These are phyloP conservation scores for Eidolon dupreanum DNA, from an alignment of 2,797 vertebrate genomes.

Conservation along the genomic window DNA sequence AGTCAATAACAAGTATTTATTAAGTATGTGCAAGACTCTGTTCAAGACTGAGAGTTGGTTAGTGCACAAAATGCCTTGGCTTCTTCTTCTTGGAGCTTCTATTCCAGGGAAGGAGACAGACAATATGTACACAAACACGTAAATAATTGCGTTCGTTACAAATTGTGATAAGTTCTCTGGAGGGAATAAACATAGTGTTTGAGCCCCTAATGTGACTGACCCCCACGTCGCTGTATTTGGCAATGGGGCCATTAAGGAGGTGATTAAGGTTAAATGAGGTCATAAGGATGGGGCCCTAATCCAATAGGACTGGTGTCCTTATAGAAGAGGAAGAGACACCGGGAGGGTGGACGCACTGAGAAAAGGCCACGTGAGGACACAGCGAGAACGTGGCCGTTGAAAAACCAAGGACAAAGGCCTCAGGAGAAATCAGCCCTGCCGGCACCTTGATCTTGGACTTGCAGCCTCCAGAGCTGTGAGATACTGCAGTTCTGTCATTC, in stretches of 20 bases:
- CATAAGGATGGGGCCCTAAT: background rate
- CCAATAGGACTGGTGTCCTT: background rate
- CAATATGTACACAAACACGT: background rate
- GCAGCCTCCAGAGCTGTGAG: background rate
- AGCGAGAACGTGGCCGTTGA: accelerated
- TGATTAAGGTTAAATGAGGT: background rate
- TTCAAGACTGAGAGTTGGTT: background rate
- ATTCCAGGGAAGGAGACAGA: background rate
- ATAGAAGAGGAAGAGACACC: background rate
- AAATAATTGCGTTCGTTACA: background rate
- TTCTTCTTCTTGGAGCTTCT: background rate
- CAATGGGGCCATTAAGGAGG: background rate
- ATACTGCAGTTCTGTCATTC: background rate
- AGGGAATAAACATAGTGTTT: background rate
- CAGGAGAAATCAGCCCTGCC: background rate
- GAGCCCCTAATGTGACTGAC: background rate
- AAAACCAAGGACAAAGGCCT: background rate
- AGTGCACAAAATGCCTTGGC: too few relatives aligned
- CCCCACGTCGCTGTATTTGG: background rate
- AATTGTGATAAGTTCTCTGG: background rate
- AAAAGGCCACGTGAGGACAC: background rate
- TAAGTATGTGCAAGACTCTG: background rate
- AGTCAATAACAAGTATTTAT: background rate
- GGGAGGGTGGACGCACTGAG: background rate
- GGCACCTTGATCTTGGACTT: background rate